phyloP scores from a whole-genome alignment of 2,113 vertebrate species.

The Mobula birostris region DNA sequence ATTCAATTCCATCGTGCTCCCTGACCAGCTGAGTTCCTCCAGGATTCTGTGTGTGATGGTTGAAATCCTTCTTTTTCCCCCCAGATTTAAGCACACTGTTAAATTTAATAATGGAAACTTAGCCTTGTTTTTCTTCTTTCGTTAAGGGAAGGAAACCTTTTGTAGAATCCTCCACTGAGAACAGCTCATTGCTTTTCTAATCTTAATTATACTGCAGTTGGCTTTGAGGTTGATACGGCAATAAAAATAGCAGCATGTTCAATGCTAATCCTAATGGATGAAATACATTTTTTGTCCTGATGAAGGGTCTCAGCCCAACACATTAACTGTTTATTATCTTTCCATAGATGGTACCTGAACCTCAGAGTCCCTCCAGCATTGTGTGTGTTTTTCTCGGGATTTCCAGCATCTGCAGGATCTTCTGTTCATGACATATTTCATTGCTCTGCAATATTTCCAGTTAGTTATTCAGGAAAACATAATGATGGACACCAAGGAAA shows the following conservation, averaged over 20 bases:
- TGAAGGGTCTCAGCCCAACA: too few relatives aligned
- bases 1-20: too few relatives aligned
- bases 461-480: not conserved
- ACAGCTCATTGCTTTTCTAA: constrained; percentile 20
- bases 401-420: too few relatives aligned
- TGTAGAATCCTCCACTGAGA: not conserved
- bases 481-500: not conserved
- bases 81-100: not conserved
- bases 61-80: not conserved
- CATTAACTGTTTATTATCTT: too few relatives aligned
- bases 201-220: not conserved
- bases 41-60: too few relatives aligned
- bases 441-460: not conserved
- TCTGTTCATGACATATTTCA: not conserved
- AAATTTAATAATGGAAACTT: constrained; percentile 28
- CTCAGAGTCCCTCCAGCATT: too few relatives aligned
- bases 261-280: not conserved
- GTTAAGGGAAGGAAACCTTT: constrained; percentile 20
- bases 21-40: too few relatives aligned
- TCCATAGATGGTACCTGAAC: too few relatives aligned
- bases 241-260: constrained; percentile 27
- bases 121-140: not conserved
- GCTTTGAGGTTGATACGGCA: constrained; percentile 29
- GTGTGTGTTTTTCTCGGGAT: too few relatives aligned
- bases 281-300: too few relatives aligned